Evolutionary conservation across 2,113 vertebrate genomes (phyloP), one percentile per base, ranked within the genome.

Genomic region (Pimephales promelas): DNA sequence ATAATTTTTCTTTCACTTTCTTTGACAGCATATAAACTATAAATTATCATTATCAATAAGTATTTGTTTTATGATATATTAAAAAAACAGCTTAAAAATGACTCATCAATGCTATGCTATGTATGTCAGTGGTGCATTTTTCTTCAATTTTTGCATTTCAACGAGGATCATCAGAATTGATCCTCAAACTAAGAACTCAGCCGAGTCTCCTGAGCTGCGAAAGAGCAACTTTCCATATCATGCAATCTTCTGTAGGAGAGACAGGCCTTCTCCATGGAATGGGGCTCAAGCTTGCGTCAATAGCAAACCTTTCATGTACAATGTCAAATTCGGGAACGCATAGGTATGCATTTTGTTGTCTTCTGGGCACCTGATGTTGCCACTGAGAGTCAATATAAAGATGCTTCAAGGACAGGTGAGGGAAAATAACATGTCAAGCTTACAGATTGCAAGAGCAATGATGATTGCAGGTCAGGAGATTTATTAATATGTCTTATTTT

Each of bases 401-500:
- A 68, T 68, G 52, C 40, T 61, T 84, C 77, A 86, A 71, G 78
- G 62, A 59, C 52, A 81, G 13, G 10, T 26, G 11, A 54, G 52
- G 43, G 18, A 71, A 62, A 47, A 82, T 59, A 49, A 36, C 22
- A 28, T 49, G 43, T 56, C 11, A 68, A 80, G 70, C 9, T 3
- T 7, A 72, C 40, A 31, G 54, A 77, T 40, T 26, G 64, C 20
- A 3, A 47, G 90, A 88, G 79, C 83, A 82, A 20, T 14, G 59
- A 70, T 64, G 79, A 83, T 88, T 68, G 86, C 13, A 74, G 62
- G 36, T 61, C 74, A 43, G 79, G 57, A 71, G 75, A 6, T 64
- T 81, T 77, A 79, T 47, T 52, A 22, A 79, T 62, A 70, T n/a
- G 56, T 61, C 54, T 72, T 57, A 18, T 72, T 57, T 82, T 28